Evolutionary conservation across 2,113 vertebrate species (phyloP).

Genomic region (Plectropomus leopardus): DNA sequence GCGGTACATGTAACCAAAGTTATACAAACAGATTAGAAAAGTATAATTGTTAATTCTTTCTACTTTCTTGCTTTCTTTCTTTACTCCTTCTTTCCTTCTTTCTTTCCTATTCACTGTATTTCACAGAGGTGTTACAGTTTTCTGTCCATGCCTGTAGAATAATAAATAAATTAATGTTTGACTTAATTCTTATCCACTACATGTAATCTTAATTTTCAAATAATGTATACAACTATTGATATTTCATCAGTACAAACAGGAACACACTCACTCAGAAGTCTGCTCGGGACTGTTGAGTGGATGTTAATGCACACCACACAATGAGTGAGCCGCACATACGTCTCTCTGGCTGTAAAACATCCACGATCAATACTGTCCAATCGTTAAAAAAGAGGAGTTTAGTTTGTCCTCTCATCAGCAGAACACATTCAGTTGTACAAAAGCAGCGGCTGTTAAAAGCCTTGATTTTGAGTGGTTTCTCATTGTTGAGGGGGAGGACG

Average conservation of each 20-base stretch:
- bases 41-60: neutral
- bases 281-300: constrained; percentile 7
- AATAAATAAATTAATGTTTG: neutral
- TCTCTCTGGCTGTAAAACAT: constrained; percentile 51
- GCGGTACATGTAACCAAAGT: neutral
- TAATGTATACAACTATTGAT: neutral
- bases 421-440: constrained; percentile 4
- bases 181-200: neutral
- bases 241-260: neutral
- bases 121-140: neutral
- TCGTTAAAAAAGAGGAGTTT: constrained; percentile 35
- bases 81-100: too few species aligned
- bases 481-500: neutral
- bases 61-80: too few species aligned
- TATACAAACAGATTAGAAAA: neutral
- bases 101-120: too few species aligned
- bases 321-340: constrained; percentile 27
- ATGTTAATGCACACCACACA: constrained; percentile 33
- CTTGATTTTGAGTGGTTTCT: constrained; percentile 1
- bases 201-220: neutral
- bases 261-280: neutral
- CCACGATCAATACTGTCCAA: constrained; percentile 35
- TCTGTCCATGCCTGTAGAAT: neutral
- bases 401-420: constrained; percentile 53
- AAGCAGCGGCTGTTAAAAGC: neutral